These are phyloP conservation scores for Orthosia incerta DNA, from an alignment of 2,888 invertebrate species.

Conservation along the genomic window DNA sequence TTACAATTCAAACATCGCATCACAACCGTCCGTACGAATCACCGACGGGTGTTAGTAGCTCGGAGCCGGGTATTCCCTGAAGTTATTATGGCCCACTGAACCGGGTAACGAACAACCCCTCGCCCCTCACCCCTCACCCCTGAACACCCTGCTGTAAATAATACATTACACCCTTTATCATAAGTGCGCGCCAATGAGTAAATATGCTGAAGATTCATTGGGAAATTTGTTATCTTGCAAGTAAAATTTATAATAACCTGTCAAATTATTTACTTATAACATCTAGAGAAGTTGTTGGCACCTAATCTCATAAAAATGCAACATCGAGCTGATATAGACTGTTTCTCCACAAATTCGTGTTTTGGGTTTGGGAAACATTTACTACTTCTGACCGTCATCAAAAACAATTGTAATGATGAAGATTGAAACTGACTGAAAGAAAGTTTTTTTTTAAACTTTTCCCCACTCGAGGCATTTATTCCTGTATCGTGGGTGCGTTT, in stretches of 20 bases:
- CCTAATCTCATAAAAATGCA: neutral
- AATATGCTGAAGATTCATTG: slow-evolving; percentile 58
- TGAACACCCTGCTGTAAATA: slow-evolving; percentile 79
- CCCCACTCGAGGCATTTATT: too few species aligned
- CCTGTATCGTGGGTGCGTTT: too few species aligned
- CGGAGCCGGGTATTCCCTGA: slow-evolving; percentile 86
- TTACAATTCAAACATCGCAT: slow-evolving; percentile 62
- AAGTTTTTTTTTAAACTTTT: too few species aligned
- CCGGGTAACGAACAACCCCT: slow-evolving; percentile 87
- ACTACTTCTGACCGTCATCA: too few species aligned
- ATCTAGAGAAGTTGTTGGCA: neutral
- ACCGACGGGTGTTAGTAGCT: slow-evolving; percentile 82
- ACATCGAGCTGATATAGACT: too few species aligned
- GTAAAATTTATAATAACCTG: neutral
- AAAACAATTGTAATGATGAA: too few species aligned
- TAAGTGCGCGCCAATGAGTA: slow-evolving; percentile 65
- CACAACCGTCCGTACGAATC: slow-evolving; percentile 49
- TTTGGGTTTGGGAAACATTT: neutral
- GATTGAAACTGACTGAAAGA: too few species aligned
- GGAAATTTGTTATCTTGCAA: slow-evolving; percentile 26
- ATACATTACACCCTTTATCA: slow-evolving; percentile 78
- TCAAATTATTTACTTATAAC: neutral
- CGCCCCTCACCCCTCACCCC: slow-evolving; percentile 55
- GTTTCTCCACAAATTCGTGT: neutral
- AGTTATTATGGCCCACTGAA: slow-evolving; percentile 90